phyloP scores from a whole-genome alignment of 1,140 invertebrate genomes.

The Doryteuthis pealeii region DNA sequence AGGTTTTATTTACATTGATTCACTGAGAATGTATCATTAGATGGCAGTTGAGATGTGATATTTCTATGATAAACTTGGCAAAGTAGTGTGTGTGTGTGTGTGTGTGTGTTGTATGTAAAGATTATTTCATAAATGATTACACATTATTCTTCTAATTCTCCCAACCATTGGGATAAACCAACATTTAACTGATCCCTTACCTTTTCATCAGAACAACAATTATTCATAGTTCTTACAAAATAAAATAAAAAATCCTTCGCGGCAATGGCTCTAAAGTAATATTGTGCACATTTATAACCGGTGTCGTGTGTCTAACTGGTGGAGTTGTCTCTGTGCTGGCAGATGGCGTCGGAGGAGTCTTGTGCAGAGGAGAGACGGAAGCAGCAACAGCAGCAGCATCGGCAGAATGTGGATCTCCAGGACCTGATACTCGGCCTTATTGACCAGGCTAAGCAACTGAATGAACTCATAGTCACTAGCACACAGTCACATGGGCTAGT shows the following conservation, averaged over 20 bases:
- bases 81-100: too few relatives aligned
- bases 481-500: not conserved
- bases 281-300: not conserved
- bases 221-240: too few relatives aligned
- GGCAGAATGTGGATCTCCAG: conserved; percentile 3
- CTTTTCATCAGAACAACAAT: too few relatives aligned
- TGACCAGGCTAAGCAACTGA: not conserved
- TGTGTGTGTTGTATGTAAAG: too few relatives aligned
- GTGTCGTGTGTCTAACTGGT: not conserved
- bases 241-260: not conserved
- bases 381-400: not conserved
- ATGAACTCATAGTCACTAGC: not conserved
- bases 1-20: too few relatives aligned
- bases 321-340: conserved; percentile 7
- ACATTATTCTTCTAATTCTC: too few relatives aligned
- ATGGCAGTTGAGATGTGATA: too few relatives aligned
- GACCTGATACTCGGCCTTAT: not conserved
- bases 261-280: not conserved
- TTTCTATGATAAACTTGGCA: too few relatives aligned
- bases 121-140: too few relatives aligned
- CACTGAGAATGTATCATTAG: too few relatives aligned
- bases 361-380: not conserved
- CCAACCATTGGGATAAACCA: too few relatives aligned
- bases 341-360: not conserved
- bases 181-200: too few relatives aligned